A percentile compares a stretch with the other conserved stretches of the same genome.
Evolutionary conservation across 2,888 invertebrate genomes (phyloP).

Genomic region (Agapostemon virescens): DNA sequence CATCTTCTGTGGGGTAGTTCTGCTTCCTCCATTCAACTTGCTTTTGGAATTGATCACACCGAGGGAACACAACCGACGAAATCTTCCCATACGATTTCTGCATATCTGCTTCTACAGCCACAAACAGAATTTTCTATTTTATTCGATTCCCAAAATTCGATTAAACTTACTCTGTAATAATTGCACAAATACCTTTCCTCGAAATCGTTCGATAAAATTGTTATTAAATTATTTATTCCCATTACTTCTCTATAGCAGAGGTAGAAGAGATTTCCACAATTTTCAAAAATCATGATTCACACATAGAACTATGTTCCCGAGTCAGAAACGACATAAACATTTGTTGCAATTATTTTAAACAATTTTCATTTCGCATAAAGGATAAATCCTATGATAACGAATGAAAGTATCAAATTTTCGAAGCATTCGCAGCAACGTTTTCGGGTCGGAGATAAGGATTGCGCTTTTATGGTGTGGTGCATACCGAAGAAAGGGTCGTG

Average conservation of each 20-base stretch:
- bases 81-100: not conserved
- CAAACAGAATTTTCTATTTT: not conserved
- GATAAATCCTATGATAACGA: not conserved
- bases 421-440: not conserved
- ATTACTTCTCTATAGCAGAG: too few species aligned
- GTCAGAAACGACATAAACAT: too few species aligned
- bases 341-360: too few species aligned
- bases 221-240: too few species aligned
- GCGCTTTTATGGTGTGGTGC: slow-evolving; percentile 1
- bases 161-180: not conserved
- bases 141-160: not conserved
- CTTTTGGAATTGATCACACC: not conserved
- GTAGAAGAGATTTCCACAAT: too few species aligned
- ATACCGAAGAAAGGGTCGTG: not conserved
- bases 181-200: not conserved
- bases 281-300: too few species aligned
- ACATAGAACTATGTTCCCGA: too few species aligned
- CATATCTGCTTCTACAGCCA: not conserved
- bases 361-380: too few species aligned
- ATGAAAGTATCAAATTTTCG: not conserved
- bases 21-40: not conserved
- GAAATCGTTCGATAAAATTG: too few species aligned
- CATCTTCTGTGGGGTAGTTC: not conserved
- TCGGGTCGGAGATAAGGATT: not conserved
- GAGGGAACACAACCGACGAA: not conserved